Base-by-base conservation (phyloP, 2,797 vertebrate genomes). In the Lates japonicus region DNA sequence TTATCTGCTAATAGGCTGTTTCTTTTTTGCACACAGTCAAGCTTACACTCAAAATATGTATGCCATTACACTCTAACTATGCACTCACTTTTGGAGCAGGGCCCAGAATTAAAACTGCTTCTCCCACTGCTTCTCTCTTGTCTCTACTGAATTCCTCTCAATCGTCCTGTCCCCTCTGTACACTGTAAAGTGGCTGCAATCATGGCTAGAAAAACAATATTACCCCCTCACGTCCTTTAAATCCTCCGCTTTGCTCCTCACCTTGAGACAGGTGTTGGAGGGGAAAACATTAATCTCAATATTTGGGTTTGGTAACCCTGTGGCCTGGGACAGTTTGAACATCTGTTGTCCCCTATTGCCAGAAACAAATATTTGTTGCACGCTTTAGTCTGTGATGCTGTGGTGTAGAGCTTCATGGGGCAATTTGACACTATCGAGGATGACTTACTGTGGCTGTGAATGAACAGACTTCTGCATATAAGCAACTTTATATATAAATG, bases 31-130 rank as follows among this genome's bases (percentile, higher is more conserved):
- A 74, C 54, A 74, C 29, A 73, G 49, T 54, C 37, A 59, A 78
- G 78, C 78, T 73, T 81, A 70, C 67, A 62, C 64, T 74, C 49
- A 76, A 80, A 88, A 74, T 49, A 58, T 64, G 29, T 77, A 72
- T 62, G 80, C 84, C 84, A 88, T 89, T 93, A 84, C 59, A 78
- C 84, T 87, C 87, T 91, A 78, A 81, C 86, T 76, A 51, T 75
- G 78, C 87, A 14, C 85, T 79, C 70, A 51, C 58, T 86, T 77
- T 91, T 94, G 91, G 94, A 94, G 51, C 62, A 67, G 68, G 88
- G 89, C 93, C 93, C 91, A 90, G 90, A 91, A 79, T 81, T 81
- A 76, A 86, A 93, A 78, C 85, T 79, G 91, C 57, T 80, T 60
- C 51, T 70, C 74, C 90, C 88, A 82, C 44, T 54, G 70, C 70